Evolutionary conservation across 2,113 vertebrate species (phyloP).

Genomic region (Progne subis): DNA sequence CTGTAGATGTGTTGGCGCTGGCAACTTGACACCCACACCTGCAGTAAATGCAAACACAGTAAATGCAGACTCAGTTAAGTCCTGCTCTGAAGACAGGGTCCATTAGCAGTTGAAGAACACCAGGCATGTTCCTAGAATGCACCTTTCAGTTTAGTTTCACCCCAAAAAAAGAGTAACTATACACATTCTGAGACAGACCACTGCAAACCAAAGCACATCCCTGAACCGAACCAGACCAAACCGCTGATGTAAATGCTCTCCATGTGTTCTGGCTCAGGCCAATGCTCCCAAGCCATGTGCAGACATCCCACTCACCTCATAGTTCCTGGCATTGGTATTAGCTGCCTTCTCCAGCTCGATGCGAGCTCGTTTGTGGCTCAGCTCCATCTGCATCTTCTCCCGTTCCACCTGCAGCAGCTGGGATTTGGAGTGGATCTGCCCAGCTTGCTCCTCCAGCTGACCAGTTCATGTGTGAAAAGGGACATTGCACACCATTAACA

Average conservation of each 20-base stretch:
- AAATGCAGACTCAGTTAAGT: neutral
- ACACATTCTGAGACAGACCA: neutral
- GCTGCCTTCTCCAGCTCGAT: constrained; percentile 92
- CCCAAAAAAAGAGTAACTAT: neutral
- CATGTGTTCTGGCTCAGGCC: neutral
- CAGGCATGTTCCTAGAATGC: neutral
- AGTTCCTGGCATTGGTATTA: constrained; percentile 81
- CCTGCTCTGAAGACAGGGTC: neutral
- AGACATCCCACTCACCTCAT: constrained; percentile 78
- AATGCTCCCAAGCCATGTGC: rapidly evolving
- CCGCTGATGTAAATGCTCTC: rapidly evolving
- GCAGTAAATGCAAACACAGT: neutral
- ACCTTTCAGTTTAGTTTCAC: neutral
- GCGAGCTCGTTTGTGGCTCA: constrained; percentile 93
- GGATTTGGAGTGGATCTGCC: constrained; percentile 83
- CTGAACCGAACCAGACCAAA: neutral
- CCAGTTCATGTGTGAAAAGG: neutral
- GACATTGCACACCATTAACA: neutral
- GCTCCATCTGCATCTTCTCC: constrained; percentile 96
- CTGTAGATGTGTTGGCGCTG: neutral
- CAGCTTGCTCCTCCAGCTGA: constrained; percentile 88
- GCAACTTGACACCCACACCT: neutral
- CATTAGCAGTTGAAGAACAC: neutral
- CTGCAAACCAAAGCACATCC: neutral
- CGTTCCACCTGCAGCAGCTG: constrained; percentile 87